Conservation (phyloP, 2,113 vertebrate species). For the Halichoeres trimaculatus region DNA sequence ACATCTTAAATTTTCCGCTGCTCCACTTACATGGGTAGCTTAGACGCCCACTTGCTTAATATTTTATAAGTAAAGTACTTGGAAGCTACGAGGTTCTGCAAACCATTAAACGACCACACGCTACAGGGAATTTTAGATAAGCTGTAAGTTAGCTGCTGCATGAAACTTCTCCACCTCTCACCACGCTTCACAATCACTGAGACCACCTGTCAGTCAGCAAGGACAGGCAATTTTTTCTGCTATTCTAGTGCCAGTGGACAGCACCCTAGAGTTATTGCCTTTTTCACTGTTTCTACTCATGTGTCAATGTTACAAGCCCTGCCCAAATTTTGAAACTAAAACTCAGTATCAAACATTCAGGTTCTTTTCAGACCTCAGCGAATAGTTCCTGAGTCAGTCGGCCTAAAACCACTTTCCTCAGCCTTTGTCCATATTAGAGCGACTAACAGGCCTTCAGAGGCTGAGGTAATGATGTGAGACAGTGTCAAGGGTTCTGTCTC, state of each 20-base stretch:
- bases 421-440: constrained; percentile 27
- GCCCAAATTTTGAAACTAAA: neutral
- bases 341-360: neutral
- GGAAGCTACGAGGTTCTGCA: neutral
- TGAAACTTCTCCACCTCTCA: neutral
- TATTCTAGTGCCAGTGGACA: neutral
- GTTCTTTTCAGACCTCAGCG: constrained; percentile 1
- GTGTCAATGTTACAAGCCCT: neutral
- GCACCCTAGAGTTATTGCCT: neutral
- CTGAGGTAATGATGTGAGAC: constrained; percentile 12
- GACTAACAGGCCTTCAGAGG: constrained; percentile 15
- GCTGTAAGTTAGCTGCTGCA: neutral
- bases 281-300: neutral
- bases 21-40: neutral
- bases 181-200: neutral
- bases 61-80: neutral
- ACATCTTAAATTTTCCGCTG: neutral
- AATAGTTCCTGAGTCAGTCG: neutral
- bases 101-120: neutral
- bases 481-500: neutral
- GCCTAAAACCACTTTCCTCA: neutral
- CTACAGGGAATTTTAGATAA: neutral
- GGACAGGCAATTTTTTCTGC: neutral
- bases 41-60: neutral
- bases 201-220: constrained; percentile 1